Evolutionary conservation across 1,140 invertebrate species (phyloP), one percentile per base, ranked within the genome.

Genomic region (Drosophila micromelanica): DNA sequence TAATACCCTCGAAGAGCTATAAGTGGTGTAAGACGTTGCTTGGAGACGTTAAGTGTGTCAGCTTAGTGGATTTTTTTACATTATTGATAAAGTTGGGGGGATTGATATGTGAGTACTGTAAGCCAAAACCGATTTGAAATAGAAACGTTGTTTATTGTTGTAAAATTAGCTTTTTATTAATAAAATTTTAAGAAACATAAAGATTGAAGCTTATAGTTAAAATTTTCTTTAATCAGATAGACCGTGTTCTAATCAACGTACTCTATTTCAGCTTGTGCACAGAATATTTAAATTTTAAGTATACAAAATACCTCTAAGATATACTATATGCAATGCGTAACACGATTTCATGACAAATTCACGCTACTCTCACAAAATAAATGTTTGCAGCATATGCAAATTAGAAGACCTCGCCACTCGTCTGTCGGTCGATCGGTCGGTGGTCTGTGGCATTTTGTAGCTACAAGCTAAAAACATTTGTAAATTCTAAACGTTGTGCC

Each of bases 401-500:
- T 72, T 48, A 12, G 38, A 56, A 72, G 62, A 57, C 46, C 69
- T 72, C 54, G 62, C 15, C 32, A 27, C 27, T 27, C 5, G 43
- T 15, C 27, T 43, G 35, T 30, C 51, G 23, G 42, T 56, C 60
- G 45, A 27, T 59, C 35, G 11, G 30, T 27, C 20, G 12, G 27
- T 68, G 57, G 46, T 54, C 57, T 62, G 49, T 62, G 49, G 68
- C 68, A 73, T 73, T 59, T 73, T 61, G 70, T 68, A 68, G 63
- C 40, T 48, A 60, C 63, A 67, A 60, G 62, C 40, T 63, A 45
- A 63, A 70, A 74, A 74, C 72, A 74, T 74, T 74, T 74, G 65
- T 74, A 74, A 74, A 73, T 69, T 73, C 55, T 68, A 64, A 52
- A 42, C 37, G 63, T 55, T 43, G 68, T 70, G 65, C 54, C 64